Evolutionary conservation across 2,888 invertebrate genomes (phyloP).

Genomic region (Hirtodrosophila confusa): DNA sequence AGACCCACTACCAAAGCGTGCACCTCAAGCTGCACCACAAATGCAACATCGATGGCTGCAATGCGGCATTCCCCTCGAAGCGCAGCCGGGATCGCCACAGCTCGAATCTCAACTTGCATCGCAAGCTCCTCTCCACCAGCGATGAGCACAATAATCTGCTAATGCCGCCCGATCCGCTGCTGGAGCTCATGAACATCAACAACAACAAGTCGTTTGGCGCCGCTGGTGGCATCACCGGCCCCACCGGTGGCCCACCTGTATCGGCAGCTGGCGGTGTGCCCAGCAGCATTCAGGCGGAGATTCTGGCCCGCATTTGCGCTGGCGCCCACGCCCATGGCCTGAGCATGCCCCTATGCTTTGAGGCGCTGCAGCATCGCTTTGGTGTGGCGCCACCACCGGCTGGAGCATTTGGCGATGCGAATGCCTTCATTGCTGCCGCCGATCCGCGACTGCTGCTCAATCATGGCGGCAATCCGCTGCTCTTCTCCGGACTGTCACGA

Average conservation of each 20-base stretch:
- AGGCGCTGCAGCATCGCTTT: constrained; percentile 86
- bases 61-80: constrained; percentile 97
- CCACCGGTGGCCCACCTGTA: background rate
- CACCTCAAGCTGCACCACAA: constrained; percentile 98
- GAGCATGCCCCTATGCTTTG: constrained; percentile 86
- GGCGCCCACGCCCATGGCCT: constrained; percentile 86
- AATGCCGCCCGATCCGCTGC: constrained; percentile 61
- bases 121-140: constrained; percentile 91
- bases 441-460: constrained; percentile 80
- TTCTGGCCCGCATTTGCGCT: constrained; percentile 91
- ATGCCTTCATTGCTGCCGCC: constrained; percentile 65
- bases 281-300: constrained; percentile 90
- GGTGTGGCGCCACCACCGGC: constrained; percentile 18
- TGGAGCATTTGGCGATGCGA: constrained; percentile 23
- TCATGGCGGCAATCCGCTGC: constrained; percentile 86
- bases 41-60: constrained; percentile 97
- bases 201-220: constrained; percentile 52
- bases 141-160: constrained; percentile 68
- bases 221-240: constrained; percentile 4
- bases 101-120: constrained; percentile 94
- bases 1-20: constrained; percentile 97
- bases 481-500: constrained; percentile 86
- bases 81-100: constrained; percentile 96
- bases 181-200: constrained; percentile 73
- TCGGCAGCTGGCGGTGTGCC: constrained; percentile 69